Percentiles rank a stretch among this genome's conserved stretches.
phyloP scores from a whole-genome alignment of 1,140 invertebrate genomes.

The Bombus turneri region DNA sequence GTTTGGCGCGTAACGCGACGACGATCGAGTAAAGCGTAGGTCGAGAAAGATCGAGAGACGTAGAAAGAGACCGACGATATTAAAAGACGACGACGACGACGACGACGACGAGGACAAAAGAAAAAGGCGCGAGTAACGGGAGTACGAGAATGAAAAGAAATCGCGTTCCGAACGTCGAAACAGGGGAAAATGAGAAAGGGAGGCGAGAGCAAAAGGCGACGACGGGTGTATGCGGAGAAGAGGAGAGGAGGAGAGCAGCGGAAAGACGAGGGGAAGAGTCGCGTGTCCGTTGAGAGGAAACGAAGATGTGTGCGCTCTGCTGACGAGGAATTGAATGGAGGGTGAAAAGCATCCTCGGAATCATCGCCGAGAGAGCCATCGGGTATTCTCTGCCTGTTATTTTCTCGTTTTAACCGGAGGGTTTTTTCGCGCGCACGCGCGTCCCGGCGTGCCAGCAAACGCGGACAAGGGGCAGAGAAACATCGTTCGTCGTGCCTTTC shows the following conservation, averaged over 20 bases:
- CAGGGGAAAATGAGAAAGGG: background rate
- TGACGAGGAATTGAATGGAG: constrained; percentile 73
- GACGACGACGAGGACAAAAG: too few species aligned
- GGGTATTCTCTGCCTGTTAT: constrained; percentile 64
- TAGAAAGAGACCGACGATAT: background rate
- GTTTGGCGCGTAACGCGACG: too few species aligned
- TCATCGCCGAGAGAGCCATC: constrained; percentile 34
- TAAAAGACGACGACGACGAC: too few species aligned
- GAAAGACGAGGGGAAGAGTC: background rate
- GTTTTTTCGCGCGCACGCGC: constrained; percentile 22
- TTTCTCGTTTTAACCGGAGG: constrained; percentile 60
- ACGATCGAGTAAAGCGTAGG: too few species aligned
- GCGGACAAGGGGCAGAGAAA: background rate
- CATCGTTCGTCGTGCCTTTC: constrained; percentile 11
- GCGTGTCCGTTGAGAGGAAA: constrained; percentile 21
- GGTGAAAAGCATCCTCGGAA: constrained; percentile 56
- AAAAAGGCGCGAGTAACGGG: too few species aligned
- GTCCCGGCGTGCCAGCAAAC: background rate
- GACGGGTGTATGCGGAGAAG: background rate
- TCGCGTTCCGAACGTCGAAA: background rate
- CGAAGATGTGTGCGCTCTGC: constrained; percentile 58
- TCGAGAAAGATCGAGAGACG: too few species aligned
- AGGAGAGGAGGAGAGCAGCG: background rate
- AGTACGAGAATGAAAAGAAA: background rate
- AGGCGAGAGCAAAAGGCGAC: background rate